phyloP scores from a whole-genome alignment of 2,888 invertebrate genomes.

The Microdon myrmicae region DNA sequence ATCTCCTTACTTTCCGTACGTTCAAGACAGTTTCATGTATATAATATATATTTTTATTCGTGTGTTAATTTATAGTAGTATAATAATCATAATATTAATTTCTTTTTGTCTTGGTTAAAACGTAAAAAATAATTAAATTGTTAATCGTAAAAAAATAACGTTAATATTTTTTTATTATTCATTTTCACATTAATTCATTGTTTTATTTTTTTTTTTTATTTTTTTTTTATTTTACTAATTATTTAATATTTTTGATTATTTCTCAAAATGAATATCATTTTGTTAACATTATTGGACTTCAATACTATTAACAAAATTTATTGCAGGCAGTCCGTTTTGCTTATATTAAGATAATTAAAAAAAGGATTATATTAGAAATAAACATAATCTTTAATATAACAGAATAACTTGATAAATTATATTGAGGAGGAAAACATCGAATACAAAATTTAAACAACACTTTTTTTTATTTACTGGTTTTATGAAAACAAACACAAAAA shows the following conservation, averaged over 20 bases:
- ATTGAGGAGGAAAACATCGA: conserved; percentile 5
- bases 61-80: conserved; percentile 42
- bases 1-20: conserved; percentile 28
- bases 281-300: conserved; percentile 62
- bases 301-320: conserved; percentile 63
- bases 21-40: conserved; percentile 49
- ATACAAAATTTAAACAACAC: too few relatives aligned
- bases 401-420: conserved; percentile 20
- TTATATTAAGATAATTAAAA: conserved; percentile 41
- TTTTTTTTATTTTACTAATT: conserved; percentile 58
- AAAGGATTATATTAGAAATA: conserved; percentile 29
- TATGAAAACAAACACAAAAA: conserved; percentile 2
- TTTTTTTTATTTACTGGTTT: too few relatives aligned
- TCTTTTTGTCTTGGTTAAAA: conserved; percentile 35
- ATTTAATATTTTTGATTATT: conserved; percentile 59
- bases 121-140: conserved; percentile 37
- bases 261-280: conserved; percentile 61
- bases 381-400: conserved; percentile 54
- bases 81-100: conserved; percentile 45
- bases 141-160: conserved; percentile 48
- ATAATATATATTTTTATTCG: conserved; percentile 48
- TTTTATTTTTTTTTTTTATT: conserved; percentile 38
- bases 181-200: conserved; percentile 20
- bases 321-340: conserved; percentile 64
- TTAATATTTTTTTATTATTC: conserved; percentile 30